Evolutionary conservation across 2,888 invertebrate genomes (phyloP), one percentile per base, ranked within the genome.

Genomic region (Mongoloraphidia duomilia): DNA sequence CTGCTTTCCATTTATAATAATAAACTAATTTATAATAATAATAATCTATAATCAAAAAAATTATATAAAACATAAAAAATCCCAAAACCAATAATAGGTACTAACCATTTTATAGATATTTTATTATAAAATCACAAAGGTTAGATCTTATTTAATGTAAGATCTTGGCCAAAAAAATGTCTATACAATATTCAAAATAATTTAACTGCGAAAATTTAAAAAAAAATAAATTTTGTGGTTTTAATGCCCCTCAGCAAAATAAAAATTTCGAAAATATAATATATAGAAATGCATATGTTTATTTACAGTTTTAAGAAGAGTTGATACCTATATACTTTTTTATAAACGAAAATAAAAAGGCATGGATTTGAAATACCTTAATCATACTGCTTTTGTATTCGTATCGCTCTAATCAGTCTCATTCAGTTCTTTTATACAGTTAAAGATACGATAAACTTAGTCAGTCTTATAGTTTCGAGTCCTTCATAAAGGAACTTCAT

Each of bases 221-320:
- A 12, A 38, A 12, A 38, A 11, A 41, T 10, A 41, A 11, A 17
- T 13, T 41, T 41, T n/a, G 3, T 41, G 63, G 63, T 61, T 65
- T n/a, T 63, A 62, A 58, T 60, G 64, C 64, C 63, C 60, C 61
- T 55, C 62, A 63, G 62, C 62, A 61, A 61, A 53, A 50, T 6
- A 26, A 26, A 26, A 26, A 26, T 26, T 3, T 26, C 6, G 26
- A 26, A 3, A 26, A 4, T 17, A 17, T 17, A n/a, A 53, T 54
- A 49, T 58, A 52, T 51, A 53, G 53, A 54, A 55, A 58, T 60
- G 46, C 26, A 26, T 26, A 26, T 26, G 6, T 26, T 26, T 26
- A 26, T 26, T 26, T 26, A 26, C 26, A 26, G 26, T 26, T 26
- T 26, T 26, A 26, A 26, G 26, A 26, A 26, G 26, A 26, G 26